phyloP scores from a whole-genome alignment of 1,140 invertebrate genomes.

The Mya arenaria region DNA sequence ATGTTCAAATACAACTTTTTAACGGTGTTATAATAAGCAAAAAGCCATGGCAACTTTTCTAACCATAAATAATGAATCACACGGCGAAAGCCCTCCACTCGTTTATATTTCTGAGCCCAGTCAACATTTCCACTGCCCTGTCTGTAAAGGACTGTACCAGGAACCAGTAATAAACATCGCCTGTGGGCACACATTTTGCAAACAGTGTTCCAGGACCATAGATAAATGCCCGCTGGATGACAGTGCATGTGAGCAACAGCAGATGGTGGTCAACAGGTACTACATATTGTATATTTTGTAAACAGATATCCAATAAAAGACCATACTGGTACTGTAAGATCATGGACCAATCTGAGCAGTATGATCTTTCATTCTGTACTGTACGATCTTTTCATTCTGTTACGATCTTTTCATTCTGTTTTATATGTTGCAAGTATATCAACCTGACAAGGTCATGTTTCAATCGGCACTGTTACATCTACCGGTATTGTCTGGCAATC shows the following conservation, averaged over 20 bases:
- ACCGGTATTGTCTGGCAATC: too few relatives aligned
- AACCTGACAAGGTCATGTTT: too few relatives aligned
- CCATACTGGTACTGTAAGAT: too few relatives aligned
- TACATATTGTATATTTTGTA: too few relatives aligned
- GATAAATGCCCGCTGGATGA: constrained; percentile 67
- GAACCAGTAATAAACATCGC: constrained; percentile 73
- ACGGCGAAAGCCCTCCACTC: constrained; percentile 13
- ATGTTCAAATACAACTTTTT: not conserved
- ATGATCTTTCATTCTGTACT: too few relatives aligned
- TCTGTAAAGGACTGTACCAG: constrained; percentile 64
- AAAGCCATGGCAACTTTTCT: not conserved
- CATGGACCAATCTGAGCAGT: too few relatives aligned
- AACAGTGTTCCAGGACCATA: constrained; percentile 58
- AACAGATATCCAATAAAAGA: too few relatives aligned
- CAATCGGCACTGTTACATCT: too few relatives aligned
- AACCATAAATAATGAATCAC: not conserved
- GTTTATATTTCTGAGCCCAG: constrained; percentile 60
- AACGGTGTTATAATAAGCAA: not conserved
- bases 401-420: too few relatives aligned
- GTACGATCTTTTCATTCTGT: too few relatives aligned
- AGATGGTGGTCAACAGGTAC: constrained; percentile 75
- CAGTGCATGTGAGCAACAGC: constrained; percentile 58
- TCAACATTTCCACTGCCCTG: constrained; percentile 68
- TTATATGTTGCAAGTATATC: too few relatives aligned
- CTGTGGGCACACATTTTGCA: constrained; percentile 77